These are phyloP conservation scores for Microcebus murinus DNA, from an alignment of 2,113 vertebrate genomes.

Conservation along the genomic window DNA sequence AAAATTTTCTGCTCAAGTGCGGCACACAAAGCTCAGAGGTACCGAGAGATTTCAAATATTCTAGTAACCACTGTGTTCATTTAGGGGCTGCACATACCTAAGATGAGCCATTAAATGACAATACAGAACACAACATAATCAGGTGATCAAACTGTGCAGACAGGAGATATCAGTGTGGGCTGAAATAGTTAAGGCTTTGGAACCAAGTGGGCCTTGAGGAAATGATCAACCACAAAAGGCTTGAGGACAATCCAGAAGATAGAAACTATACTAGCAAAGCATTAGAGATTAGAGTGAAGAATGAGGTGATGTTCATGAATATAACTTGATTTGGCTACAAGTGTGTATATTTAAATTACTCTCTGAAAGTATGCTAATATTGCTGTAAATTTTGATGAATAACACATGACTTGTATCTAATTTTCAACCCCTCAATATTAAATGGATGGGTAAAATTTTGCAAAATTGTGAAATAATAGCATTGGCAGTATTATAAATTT, in stretches of 20 bases:
- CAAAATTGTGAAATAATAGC: neutral
- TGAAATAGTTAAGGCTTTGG: neutral
- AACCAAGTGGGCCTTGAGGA: neutral
- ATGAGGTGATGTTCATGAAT: neutral
- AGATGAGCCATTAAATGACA: neutral
- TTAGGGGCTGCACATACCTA: neutral
- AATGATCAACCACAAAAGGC: neutral
- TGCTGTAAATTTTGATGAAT: slow-evolving; percentile 56
- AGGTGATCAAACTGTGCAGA: neutral
- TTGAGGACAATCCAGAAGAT: neutral
- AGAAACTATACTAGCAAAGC: neutral
- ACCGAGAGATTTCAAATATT: neutral
- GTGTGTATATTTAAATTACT: slow-evolving; percentile 33
- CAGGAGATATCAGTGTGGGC: neutral
- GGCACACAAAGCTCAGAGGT: neutral
- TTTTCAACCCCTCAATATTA: slow-evolving; percentile 38
- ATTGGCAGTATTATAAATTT: neutral
- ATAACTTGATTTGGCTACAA: neutral
- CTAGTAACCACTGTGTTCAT: neutral
- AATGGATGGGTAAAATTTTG: neutral
- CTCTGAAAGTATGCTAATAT: slow-evolving; percentile 14
- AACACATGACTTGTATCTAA: slow-evolving; percentile 21
- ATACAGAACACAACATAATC: neutral
- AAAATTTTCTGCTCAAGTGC: neutral
- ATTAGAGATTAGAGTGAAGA: neutral